Evolutionary conservation across 2,797 vertebrate species (phyloP).

Genomic region (Bucorvus abyssinicus): DNA sequence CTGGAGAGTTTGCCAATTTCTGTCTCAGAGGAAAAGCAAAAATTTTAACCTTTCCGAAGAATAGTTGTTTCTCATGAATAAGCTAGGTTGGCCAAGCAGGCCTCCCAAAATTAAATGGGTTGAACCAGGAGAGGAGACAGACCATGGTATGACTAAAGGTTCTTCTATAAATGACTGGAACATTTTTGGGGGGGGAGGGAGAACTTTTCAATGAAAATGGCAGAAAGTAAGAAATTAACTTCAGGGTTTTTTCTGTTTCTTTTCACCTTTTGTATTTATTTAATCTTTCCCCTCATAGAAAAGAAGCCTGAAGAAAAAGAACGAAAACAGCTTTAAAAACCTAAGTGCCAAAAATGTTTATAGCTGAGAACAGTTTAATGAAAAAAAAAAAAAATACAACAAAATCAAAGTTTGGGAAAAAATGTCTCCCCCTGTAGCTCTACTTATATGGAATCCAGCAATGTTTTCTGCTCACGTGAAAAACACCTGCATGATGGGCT

Average conservation of each 20-base stretch:
- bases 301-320: not conserved
- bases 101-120: not conserved
- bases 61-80: not conserved
- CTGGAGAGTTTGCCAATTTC: not conserved
- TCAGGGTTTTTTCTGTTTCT: fast-evolving
- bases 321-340: not conserved
- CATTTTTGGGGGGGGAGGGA: not conserved
- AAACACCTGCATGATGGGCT: not conserved
- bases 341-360: not conserved
- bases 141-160: not conserved
- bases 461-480: not conserved
- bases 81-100: not conserved
- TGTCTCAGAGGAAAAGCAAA: not conserved
- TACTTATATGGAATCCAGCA: not conserved
- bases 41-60: not conserved
- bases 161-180: not conserved
- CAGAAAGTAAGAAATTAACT: not conserved
- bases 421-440: not conserved
- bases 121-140: not conserved
- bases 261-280: not conserved
- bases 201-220: not conserved
- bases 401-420: not conserved
- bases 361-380: not conserved
- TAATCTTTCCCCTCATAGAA: not conserved
- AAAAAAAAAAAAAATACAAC: not conserved